Base-by-base conservation (phyloP, 2,113 vertebrate species). In the Bettongia penicillata region DNA sequence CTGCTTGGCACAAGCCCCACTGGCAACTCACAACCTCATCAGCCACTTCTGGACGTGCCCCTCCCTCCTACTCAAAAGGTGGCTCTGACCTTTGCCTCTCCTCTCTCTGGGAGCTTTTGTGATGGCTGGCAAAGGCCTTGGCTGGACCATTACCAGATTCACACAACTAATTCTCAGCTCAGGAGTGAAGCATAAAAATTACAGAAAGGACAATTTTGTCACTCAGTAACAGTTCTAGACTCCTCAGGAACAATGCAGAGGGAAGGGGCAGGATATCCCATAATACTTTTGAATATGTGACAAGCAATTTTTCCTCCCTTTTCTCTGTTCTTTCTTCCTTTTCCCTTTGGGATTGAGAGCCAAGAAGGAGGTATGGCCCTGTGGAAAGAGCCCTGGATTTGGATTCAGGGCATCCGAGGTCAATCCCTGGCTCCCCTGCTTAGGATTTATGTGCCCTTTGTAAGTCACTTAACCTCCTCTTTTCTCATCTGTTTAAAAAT, bases 1-100 rank as follows among this genome's bases (percentile, higher is more conserved):
- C 47, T 48, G 53, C 95, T 0, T 0, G 96, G 93, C 68, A 0
- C 0, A 92, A 91, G 11, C 91, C 84, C 97, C 91, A n/a, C 37
- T 48, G 96, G 94, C 97, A 95, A 96, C 97, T 96, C 31, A 93
- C 57, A 2, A 49, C 43, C 47, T 50, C 24, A 2, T 50, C 89
- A 37, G 11, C 31, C 31, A 37, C 1, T 68, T 2, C 61, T 37
- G 16, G 52, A 52, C 3, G 52, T 5, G 11, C 61, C 31, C 31
- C 61, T 61, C 28, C 25, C 57, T 61, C 31, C 14, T 37, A 37
- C 49, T 28, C 89, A 50, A n/a, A 77, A 5, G 3, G 31, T 1
- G 68, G 14, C 37, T 8, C n/a, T 7, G 16, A 43, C 10, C 1
- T 26, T 90, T 4, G 10, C 8, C 48, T 50, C 48, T 49, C 5